phyloP scores from a whole-genome alignment of 2,113 vertebrate genomes.

The Scomber colias region DNA sequence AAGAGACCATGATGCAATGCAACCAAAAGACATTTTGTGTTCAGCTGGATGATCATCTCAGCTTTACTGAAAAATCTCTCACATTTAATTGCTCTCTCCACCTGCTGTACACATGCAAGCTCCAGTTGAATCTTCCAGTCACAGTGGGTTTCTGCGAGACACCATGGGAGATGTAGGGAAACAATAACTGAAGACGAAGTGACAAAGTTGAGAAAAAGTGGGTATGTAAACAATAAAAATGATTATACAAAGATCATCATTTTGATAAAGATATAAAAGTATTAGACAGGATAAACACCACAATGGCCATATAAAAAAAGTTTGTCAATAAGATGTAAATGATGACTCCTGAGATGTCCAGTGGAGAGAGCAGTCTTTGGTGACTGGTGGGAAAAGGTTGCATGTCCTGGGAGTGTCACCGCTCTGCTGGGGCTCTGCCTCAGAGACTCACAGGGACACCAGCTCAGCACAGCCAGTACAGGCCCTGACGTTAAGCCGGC shows the following conservation, averaged over 20 bases:
- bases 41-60: slow-evolving; percentile 24
- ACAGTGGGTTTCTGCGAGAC: slow-evolving; percentile 1
- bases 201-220: neutral
- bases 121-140: slow-evolving; percentile 24
- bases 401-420: slow-evolving; percentile 54
- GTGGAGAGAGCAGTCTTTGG: slow-evolving; percentile 36
- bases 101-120: slow-evolving; percentile 20
- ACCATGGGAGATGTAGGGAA: slow-evolving; percentile 14
- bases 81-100: slow-evolving; percentile 41
- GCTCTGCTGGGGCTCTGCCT: slow-evolving; percentile 56
- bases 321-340: slow-evolving; percentile 24
- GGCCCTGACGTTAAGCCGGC: slow-evolving; percentile 46
- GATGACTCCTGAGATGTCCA: slow-evolving; percentile 24
- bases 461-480: slow-evolving; percentile 17
- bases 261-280: neutral
- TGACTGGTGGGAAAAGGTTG: slow-evolving; percentile 52
- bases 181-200: neutral
- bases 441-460: slow-evolving; percentile 40
- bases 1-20: slow-evolving; percentile 41
- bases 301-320: neutral
- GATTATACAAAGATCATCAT: neutral
- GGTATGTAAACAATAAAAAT: neutral
- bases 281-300: neutral
- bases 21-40: slow-evolving; percentile 39
- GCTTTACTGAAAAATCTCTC: slow-evolving; percentile 38